Base-by-base conservation (phyloP, 2,888 invertebrate genomes). In the Tuta absoluta region DNA sequence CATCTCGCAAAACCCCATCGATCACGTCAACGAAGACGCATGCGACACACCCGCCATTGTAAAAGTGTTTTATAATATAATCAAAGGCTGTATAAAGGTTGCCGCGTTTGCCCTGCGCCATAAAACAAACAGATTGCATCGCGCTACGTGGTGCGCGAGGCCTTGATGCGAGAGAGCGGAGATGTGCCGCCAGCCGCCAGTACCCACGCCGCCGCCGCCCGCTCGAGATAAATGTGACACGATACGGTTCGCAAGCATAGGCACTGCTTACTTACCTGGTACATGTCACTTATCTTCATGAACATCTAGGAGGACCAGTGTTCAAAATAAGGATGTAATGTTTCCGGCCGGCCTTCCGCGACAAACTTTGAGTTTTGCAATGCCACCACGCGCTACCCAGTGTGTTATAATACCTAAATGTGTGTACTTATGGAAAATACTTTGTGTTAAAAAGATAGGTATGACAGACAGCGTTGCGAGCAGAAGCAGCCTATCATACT, bases 91-190 rank as follows among this genome's bases (percentile, higher is more conserved):
- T 67, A 80, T 77, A 80, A 79, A 80, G 80, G 76, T 72, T 71
- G 79, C 76, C 78, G 76, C 78, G 64, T 62, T 68, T 75, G 75
- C 75, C 82, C 80, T 88, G 87, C 75, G 75, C 75, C 82, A 81
- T 88, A 88, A 89, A 89, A 80, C 80, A 86, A 82, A 81, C 79
- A 84, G 89, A 89, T 90, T 87, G 78, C 85, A 89, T 90, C 89
- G 82, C 62, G 66, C 75, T 76, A 80, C 81, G 84, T 82, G 83
- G 74, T 72, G 71, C 70, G 69, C 51, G 66, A 71, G 67, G 71
- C 79, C 74, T 72, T 72, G 71, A 65, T 69, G 62, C 51, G 49
- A 37, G 45, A 41, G 59, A 38, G 59, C 21, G 12, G 33, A 33
- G 56, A 56, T 56, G 56, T 56, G 56, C 45, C 45, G n/a, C n/a